Conservation (phyloP, 2,888 invertebrate species). For the Drosophila monieri region DNA sequence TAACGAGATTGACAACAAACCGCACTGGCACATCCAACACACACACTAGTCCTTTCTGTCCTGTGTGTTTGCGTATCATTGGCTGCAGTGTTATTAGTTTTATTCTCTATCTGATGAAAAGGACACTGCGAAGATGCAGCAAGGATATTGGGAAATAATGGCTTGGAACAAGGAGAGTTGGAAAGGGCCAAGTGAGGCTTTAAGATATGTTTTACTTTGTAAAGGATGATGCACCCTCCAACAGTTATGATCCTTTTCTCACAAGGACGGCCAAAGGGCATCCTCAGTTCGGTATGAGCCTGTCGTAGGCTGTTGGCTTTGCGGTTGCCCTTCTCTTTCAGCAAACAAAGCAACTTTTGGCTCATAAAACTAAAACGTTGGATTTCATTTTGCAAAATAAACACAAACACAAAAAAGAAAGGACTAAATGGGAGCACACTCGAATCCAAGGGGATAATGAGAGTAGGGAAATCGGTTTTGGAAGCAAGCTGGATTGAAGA, state of each 20-base stretch:
- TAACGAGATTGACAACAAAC: slow-evolving; percentile 78
- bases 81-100: slow-evolving; percentile 66
- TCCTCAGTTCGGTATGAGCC: background rate
- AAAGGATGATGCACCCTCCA: background rate
- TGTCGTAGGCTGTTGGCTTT: slow-evolving; percentile 6
- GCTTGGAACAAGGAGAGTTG: too few relatives aligned
- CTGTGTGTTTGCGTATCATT: slow-evolving; percentile 27
- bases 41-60: background rate
- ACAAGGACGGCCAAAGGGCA: background rate
- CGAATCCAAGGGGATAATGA: background rate
- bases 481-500: slow-evolving; percentile 1
- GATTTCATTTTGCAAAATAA: slow-evolving; percentile 79
- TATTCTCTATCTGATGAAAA: slow-evolving; percentile 3
- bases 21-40: slow-evolving; percentile 56
- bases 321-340: slow-evolving; percentile 45
- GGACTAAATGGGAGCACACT: background rate
- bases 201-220: too few relatives aligned
- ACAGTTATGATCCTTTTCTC: background rate
- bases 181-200: too few relatives aligned
- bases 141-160: too few relatives aligned
- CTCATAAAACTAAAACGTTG: slow-evolving; percentile 76
- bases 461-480: slow-evolving; percentile 1
- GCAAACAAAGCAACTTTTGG: slow-evolving; percentile 77
- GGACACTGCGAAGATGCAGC: background rate
- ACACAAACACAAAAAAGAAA: slow-evolving; percentile 58